Percentiles rank a stretch among this genome's conserved stretches.
These are phyloP conservation scores for Chalcis sispes DNA, from an alignment of 2,888 invertebrate species.

Conservation along the genomic window DNA sequence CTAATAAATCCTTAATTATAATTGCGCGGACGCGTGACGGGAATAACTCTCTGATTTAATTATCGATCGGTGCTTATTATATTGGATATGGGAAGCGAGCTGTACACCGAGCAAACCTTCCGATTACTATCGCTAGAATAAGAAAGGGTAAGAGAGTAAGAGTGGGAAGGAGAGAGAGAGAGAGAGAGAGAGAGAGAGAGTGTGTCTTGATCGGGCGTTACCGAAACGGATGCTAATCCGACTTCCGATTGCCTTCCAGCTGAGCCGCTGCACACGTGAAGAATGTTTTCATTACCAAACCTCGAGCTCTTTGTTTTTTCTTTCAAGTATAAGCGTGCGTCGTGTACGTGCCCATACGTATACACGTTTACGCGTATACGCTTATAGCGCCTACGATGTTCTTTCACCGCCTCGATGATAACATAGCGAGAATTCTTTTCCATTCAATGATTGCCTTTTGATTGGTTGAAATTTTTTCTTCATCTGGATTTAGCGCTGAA, in stretches of 20 bases:
- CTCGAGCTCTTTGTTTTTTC: slow-evolving; percentile 10
- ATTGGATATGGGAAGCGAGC: slow-evolving; percentile 49
- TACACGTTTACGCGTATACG: too few species aligned
- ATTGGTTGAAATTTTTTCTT: too few species aligned
- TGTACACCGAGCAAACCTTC: slow-evolving; percentile 6
- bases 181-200: neutral
- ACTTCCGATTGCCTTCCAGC: slow-evolving; percentile 47
- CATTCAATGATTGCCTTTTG: too few species aligned
- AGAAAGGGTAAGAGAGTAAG: neutral
- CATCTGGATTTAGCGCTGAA: too few species aligned
- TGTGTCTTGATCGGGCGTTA: slow-evolving; percentile 52
- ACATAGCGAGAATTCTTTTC: too few species aligned
- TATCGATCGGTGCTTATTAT: slow-evolving; percentile 71
- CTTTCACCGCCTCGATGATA: too few species aligned
- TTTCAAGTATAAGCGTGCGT: too few species aligned
- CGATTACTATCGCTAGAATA: slow-evolving; percentile 44
- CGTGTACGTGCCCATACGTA: too few species aligned
- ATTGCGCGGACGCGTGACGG: slow-evolving; percentile 75
- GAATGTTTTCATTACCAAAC: slow-evolving; percentile 51
- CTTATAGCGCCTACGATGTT: too few species aligned
- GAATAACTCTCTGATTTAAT: slow-evolving; percentile 75
- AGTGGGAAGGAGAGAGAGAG: neutral
- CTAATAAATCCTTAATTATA: slow-evolving; percentile 77
- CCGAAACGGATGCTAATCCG: slow-evolving; percentile 55
- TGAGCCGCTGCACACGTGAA: slow-evolving; percentile 3